Evolutionary conservation across 2,797 vertebrate species (phyloP).

Genomic region (Notoglanidium macrostoma): DNA sequence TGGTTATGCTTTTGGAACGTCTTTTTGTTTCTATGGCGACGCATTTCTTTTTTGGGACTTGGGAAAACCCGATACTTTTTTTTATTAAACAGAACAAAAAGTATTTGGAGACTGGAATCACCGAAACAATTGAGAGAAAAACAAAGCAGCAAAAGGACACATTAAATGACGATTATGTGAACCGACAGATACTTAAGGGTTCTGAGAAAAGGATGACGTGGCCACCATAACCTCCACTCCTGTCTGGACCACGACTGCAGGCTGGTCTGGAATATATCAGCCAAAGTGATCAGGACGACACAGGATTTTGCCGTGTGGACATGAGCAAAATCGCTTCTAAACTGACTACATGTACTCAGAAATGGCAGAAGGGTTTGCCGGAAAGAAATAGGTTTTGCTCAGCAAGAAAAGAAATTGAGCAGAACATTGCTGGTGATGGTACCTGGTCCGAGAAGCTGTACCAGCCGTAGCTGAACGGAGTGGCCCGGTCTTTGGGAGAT

Average conservation of each 20-base stretch:
- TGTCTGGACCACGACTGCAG: background rate
- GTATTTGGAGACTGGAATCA: background rate
- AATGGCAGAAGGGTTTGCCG: background rate
- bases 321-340: background rate
- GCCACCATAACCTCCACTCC: background rate
- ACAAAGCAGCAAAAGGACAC: background rate
- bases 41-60: background rate
- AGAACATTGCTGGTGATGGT: background rate
- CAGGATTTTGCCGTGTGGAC: background rate
- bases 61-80: background rate
- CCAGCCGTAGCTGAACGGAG: slow-evolving; percentile 93
- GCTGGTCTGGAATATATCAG: background rate
- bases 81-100: background rate
- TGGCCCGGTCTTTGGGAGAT: slow-evolving; percentile 82
- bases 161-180: background rate
- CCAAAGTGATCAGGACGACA: background rate
- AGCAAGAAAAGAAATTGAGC: background rate
- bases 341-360: background rate
- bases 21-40: background rate
- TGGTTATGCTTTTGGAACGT: background rate
- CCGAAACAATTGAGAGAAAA: background rate
- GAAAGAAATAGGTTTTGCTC: background rate
- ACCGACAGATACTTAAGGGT: background rate
- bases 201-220: background rate
- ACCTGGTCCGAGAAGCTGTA: slow-evolving; percentile 94